These are phyloP conservation scores for Netelia melanura DNA, from an alignment of 2,888 invertebrate species.

Conservation along the genomic window DNA sequence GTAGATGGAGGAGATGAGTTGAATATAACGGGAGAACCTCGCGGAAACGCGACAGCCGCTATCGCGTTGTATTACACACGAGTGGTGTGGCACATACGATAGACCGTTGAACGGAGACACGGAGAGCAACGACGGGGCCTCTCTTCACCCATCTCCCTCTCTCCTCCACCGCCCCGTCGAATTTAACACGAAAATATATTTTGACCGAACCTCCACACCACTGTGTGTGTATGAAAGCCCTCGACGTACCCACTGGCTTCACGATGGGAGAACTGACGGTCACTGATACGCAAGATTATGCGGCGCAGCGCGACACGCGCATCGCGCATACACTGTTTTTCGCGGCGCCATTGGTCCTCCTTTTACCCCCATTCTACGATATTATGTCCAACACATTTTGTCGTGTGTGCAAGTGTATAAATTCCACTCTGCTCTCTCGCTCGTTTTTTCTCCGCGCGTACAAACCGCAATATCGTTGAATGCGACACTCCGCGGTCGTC, in stretches of 20 bases:
- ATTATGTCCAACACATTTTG: slow-evolving; percentile 36
- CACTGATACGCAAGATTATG: slow-evolving; percentile 82
- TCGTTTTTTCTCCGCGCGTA: background rate
- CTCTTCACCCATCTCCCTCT: slow-evolving; percentile 20
- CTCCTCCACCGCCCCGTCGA: slow-evolving; percentile 14
- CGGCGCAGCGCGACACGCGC: slow-evolving; percentile 83
- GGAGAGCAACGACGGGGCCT: slow-evolving; percentile 15
- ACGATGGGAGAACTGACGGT: slow-evolving; percentile 78
- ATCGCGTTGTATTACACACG: slow-evolving; percentile 6
- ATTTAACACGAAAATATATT: slow-evolving; percentile 31
- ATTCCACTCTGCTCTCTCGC: background rate
- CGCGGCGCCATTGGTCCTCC: slow-evolving; percentile 70
- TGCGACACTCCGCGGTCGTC: slow-evolving; percentile 60
- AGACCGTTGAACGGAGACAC: slow-evolving; percentile 40
- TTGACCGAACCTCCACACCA: background rate
- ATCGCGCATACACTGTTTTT: slow-evolving; percentile 78
- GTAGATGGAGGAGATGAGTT: background rate
- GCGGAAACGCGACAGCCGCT: slow-evolving; percentile 6
- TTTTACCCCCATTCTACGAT: slow-evolving; percentile 41
- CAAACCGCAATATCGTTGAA: slow-evolving; percentile 48
- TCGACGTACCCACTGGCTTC: slow-evolving; percentile 73
- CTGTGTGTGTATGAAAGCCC: background rate
- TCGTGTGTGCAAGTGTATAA: background rate
- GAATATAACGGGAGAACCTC: slow-evolving; percentile 1
- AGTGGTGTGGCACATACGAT: slow-evolving; percentile 31